These are phyloP conservation scores for Spea bombifrons DNA, from an alignment of 2,113 vertebrate species.

Conservation along the genomic window DNA sequence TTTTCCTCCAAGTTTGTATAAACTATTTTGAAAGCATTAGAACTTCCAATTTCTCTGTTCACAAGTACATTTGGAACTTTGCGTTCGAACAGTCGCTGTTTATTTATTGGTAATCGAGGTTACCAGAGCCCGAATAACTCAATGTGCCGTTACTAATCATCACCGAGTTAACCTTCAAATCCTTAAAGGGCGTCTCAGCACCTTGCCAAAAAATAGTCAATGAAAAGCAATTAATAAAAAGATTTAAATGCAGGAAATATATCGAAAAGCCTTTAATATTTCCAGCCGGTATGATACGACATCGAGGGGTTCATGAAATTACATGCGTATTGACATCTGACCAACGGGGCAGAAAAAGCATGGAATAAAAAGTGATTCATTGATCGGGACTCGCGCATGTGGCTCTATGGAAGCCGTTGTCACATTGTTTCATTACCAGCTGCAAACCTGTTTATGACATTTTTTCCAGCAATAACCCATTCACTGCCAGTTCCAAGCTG, in stretches of 20 bases:
- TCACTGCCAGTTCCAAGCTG: neutral
- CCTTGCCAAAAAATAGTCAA: slow-evolving; percentile 10
- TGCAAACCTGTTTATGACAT: too few species aligned
- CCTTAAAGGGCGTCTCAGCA: neutral
- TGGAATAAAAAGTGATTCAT: slow-evolving; percentile 22
- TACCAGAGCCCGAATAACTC: neutral
- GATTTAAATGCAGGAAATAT: neutral
- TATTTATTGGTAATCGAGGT: neutral
- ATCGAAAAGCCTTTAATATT: neutral
- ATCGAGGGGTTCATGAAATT: neutral
- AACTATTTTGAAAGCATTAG: too few species aligned
- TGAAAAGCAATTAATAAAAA: slow-evolving; percentile 19
- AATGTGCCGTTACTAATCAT: slow-evolving; percentile 2
- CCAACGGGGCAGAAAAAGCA: neutral
- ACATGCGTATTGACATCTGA: slow-evolving; percentile 11
- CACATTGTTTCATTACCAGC: too few species aligned
- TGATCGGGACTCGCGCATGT: neutral
- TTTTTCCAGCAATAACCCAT: too few species aligned
- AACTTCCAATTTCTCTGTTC: too few species aligned
- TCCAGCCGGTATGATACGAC: neutral
- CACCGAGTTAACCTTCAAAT: neutral
- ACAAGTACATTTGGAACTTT: too few species aligned
- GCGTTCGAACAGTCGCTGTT: too few species aligned
- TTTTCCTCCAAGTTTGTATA: too few species aligned
- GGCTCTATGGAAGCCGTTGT: neutral